phyloP scores from a whole-genome alignment of 1,140 invertebrate species.

The Drosophila seguyi region DNA sequence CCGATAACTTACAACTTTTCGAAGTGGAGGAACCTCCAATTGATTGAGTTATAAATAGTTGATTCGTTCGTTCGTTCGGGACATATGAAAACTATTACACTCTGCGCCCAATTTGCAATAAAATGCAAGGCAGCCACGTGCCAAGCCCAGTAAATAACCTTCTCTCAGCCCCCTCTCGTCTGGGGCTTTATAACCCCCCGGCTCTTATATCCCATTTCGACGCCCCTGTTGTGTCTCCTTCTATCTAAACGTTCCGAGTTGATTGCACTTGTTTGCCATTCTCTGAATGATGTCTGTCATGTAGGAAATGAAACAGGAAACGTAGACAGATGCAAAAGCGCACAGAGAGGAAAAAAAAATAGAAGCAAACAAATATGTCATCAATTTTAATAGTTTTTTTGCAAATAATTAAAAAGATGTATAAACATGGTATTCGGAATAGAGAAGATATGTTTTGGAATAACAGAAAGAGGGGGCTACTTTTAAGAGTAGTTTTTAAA shows the following conservation, averaged over 20 bases:
- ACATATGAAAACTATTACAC: conserved; percentile 3
- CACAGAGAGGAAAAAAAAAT: not conserved
- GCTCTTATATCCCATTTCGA: not conserved
- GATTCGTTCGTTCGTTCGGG: conserved; percentile 5
- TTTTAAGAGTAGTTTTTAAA: not conserved
- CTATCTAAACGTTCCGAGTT: conserved; percentile 39
- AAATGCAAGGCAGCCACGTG: conserved; percentile 48
- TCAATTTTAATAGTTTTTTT: not conserved
- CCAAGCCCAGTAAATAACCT: conserved; percentile 20
- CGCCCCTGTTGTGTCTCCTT: conserved; percentile 14
- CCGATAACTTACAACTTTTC: conserved; percentile 10
- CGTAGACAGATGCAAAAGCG: conserved; percentile 35
- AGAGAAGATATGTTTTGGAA: not conserved
- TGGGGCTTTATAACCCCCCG: not conserved
- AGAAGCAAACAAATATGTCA: not conserved
- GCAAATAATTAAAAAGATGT: not conserved
- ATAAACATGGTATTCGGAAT: not conserved
- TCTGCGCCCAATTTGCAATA: conserved; percentile 32
- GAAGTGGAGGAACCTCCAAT: conserved; percentile 9
- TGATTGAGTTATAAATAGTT: conserved; percentile 56
- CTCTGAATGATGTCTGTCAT: conserved; percentile 57
- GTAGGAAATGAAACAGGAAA: conserved; percentile 78
- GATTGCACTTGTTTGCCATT: conserved; percentile 72
- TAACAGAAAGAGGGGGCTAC: too few relatives aligned
- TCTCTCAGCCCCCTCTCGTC: conserved; percentile 11